Percentiles rank a stretch among this genome's conserved stretches.
Conservation (phyloP, 2,888 invertebrate genomes). For the Torymus texanus region DNA sequence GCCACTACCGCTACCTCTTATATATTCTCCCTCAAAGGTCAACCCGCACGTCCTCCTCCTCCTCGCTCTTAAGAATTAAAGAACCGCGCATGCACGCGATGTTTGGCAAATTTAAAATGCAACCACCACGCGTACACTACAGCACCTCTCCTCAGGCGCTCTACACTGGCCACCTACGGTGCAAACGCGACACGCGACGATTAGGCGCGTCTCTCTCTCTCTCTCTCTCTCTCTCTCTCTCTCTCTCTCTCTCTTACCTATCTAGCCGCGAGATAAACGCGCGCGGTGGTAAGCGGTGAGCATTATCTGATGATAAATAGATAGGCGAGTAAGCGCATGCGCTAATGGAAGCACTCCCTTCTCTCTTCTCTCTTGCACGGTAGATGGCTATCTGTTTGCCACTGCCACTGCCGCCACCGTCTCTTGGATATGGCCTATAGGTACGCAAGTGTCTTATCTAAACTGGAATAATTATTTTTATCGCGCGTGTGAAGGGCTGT, state of each 20-base stretch:
- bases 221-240: conserved; percentile 62
- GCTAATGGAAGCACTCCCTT: conserved; percentile 64
- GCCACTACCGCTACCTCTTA: too few relatives aligned
- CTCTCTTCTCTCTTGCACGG: conserved; percentile 7
- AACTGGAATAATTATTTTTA: conserved; percentile 26
- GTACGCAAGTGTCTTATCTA: conserved; percentile 8
- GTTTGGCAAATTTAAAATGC: neutral
- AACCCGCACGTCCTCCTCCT: too few relatives aligned
- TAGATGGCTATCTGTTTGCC: conserved; percentile 38
- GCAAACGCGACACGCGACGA: conserved; percentile 65
- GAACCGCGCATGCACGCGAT: neutral
- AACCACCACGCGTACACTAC: neutral
- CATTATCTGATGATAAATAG: conserved; percentile 69
- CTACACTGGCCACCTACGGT: neutral
- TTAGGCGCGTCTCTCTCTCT: conserved; percentile 61
- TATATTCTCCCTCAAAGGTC: too few relatives aligned
- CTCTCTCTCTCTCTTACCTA: conserved; percentile 62
- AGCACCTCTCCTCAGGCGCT: too few relatives aligned
- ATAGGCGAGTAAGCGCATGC: conserved; percentile 60
- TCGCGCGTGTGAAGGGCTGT: neutral
- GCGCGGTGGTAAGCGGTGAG: neutral
- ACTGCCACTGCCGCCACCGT: neutral
- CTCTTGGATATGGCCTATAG: neutral
- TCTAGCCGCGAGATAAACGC: conserved; percentile 67
- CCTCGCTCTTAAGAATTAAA: too few relatives aligned